These are phyloP conservation scores for Serinus canaria DNA, from an alignment of 2,113 vertebrate genomes.

Conservation along the genomic window DNA sequence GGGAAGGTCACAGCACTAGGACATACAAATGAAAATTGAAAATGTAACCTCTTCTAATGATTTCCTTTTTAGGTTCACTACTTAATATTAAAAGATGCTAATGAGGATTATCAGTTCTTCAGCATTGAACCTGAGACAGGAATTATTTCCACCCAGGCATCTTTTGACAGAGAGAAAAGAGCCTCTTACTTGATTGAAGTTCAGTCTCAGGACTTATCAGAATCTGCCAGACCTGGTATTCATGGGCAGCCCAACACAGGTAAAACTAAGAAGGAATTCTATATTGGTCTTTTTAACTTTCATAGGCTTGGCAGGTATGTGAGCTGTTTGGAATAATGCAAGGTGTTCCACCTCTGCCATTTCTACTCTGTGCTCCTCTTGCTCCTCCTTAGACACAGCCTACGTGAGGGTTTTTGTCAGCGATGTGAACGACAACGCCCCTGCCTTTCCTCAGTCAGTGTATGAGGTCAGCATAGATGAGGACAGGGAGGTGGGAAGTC, in stretches of 20 bases:
- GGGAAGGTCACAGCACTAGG: background rate
- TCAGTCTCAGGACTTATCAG: conserved; percentile 84
- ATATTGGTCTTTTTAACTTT: background rate
- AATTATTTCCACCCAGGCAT: conserved; percentile 73
- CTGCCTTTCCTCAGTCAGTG: conserved; percentile 73
- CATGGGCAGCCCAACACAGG: conserved; percentile 86
- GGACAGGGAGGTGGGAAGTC: conserved; percentile 83
- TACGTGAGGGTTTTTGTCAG: conserved; percentile 86
- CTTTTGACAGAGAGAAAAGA: conserved; percentile 88
- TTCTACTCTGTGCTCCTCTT: background rate
- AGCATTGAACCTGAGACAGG: conserved; percentile 78
- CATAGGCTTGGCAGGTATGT: background rate
- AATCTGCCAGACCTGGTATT: conserved; percentile 81
- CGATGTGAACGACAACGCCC: conserved; percentile 88
- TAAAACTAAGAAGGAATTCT: conserved; percentile 33
- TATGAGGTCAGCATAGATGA: conserved; percentile 87
- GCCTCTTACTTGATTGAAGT: conserved; percentile 87
- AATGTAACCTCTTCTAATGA: background rate
- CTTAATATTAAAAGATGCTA: conserved; percentile 80
- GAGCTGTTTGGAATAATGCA: background rate
- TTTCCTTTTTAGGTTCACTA: conserved; percentile 77
- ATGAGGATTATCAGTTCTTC: conserved; percentile 83
- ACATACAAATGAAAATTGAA: background rate
- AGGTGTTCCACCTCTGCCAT: background rate
- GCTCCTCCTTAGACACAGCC: conserved; percentile 77